Evolutionary conservation across 2,888 invertebrate species (phyloP).

Genomic region (Drosophila ochracea): DNA sequence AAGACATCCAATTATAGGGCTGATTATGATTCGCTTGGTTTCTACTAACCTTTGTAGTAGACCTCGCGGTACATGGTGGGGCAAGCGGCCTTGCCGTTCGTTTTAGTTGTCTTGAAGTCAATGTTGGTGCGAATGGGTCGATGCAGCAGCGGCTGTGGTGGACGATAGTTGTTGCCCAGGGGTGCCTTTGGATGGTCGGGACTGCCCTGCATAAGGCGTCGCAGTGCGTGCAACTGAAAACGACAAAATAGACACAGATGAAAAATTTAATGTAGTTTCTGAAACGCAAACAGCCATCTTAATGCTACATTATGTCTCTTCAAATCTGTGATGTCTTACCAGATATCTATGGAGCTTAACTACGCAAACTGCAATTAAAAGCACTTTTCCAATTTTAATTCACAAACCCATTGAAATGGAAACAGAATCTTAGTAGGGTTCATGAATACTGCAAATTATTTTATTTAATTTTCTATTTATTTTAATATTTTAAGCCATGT

Average conservation of each 20-base stretch:
- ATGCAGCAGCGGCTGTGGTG: constrained; percentile 96
- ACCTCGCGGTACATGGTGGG: constrained; percentile 97
- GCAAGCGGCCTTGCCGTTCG: constrained; percentile 93
- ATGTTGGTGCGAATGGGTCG: constrained; percentile 98
- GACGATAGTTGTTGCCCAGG: constrained; percentile 97
- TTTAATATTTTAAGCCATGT: background rate
- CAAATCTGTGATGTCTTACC: background rate
- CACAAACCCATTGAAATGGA: background rate
- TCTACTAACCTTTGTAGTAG: constrained; percentile 92
- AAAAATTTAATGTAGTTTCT: background rate
- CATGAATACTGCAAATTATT: background rate
- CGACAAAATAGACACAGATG: background rate
- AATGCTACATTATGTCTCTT: background rate
- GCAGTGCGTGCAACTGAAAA: constrained; percentile 91
- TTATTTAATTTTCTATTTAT: background rate
- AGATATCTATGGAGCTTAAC: background rate
- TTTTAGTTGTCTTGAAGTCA: constrained; percentile 93
- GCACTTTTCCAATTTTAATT: background rate
- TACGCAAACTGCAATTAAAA: background rate
- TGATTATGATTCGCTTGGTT: background rate
- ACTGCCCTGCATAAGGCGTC: constrained; percentile 95
- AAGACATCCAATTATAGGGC: background rate
- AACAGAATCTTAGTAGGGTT: background rate
- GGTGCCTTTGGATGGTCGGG: constrained; percentile 94
- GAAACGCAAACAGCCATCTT: background rate